Conservation (phyloP, 1,140 invertebrate genomes). For the Aphaenogaster rudis region DNA sequence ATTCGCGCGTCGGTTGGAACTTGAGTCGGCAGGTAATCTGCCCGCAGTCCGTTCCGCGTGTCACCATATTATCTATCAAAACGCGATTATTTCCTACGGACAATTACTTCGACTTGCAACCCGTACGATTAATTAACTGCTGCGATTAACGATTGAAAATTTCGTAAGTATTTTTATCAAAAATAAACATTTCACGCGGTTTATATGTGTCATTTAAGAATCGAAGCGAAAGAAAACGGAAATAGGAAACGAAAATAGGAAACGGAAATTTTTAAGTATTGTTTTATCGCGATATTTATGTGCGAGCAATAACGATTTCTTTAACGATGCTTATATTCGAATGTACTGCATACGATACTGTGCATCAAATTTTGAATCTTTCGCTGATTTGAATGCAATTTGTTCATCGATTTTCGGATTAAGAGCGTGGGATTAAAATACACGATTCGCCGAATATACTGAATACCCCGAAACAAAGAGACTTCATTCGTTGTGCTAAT, state of each 20-base stretch:
- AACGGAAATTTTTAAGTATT: neutral
- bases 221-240: neutral
- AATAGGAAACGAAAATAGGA: neutral
- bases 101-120: neutral
- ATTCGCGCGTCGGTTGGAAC: neutral
- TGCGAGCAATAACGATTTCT: neutral
- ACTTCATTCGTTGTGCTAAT: neutral
- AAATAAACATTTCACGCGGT: neutral
- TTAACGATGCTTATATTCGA: neutral
- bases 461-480: neutral
- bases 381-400: neutral
- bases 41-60: neutral
- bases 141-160: neutral
- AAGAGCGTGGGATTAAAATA: neutral
- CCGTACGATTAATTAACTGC: neutral
- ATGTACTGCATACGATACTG: neutral
- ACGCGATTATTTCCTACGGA: neutral
- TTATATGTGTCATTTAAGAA: neutral
- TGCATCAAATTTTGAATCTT: neutral
- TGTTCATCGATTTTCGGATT: neutral
- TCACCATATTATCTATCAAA: conserved; percentile 7
- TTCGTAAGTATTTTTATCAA: neutral
- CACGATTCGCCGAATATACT: neutral
- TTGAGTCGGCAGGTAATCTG: neutral
- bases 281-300: neutral